Evolutionary conservation across 2,797 vertebrate genomes (phyloP), one percentile per base, ranked within the genome.

Genomic region (Dendrocincla tyrannina): DNA sequence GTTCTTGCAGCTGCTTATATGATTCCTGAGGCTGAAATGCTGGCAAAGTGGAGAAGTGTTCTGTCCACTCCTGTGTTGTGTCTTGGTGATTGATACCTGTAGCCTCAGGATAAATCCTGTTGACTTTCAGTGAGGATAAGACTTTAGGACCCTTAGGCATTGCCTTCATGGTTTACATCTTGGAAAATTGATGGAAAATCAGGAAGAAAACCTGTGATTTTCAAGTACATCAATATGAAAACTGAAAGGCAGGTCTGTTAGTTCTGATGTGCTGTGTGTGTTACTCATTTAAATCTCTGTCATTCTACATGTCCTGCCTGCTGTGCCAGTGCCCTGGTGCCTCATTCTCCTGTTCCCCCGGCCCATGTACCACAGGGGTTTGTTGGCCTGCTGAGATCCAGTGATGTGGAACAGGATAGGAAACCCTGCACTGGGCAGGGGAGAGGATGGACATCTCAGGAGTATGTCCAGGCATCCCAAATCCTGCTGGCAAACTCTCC

Each of bases 331-430:
- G 30, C n/a, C 1, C 0, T 15, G 28, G 27, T 35, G 41, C 30
- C 41, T 60, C 30, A 5, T 37, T 47, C 4, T 15, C 19, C 3
- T 39, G 1, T 28, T 56, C 17, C 53, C 3, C 3, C 28, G 28
- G 27, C 28, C 8, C 9, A 0, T 17, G 46, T 59, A 7, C 13
- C 7, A 2, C 30, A 11, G 12, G 15, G 22, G 32, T 17, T 20
- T 18, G 10, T 9, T 86, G 41, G 4, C 39, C 59, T 67, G 18
- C 7, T 46, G 46, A 59, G 66, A 53, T n/a, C 18, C 27, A 7
- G 44, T 27, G 39, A 30, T n/a, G 18, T 46, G 55, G 28, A 41
- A 24, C 7, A 7, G 30, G 28, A 25, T 35, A 59, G 22, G 28
- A 33, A 35, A 30, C 46, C 23, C 25, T 13, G 44, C 23, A 28